phyloP scores from a whole-genome alignment of 2,888 invertebrate genomes.

The Conomelus anceps region DNA sequence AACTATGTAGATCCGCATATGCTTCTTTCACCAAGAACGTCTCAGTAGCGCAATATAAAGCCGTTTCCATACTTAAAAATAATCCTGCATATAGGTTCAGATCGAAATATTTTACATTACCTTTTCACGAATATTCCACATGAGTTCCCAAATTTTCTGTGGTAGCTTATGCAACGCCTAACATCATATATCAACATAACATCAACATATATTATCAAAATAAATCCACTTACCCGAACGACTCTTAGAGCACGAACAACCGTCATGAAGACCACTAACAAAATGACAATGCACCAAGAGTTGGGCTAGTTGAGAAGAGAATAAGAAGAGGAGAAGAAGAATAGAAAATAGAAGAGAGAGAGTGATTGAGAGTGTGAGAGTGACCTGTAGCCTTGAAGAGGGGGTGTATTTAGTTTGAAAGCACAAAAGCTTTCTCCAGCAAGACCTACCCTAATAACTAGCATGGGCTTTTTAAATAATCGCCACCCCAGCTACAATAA shows the following conservation, averaged over 20 bases:
- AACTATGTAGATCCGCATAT: no score
- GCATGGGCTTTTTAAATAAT: neutral
- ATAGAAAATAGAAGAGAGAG: neutral
- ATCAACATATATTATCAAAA: neutral
- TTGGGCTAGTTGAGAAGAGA: neutral
- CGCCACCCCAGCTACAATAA: neutral
- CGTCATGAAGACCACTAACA: neutral
- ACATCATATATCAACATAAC: no score
- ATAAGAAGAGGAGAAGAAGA: neutral
- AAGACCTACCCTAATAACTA: neutral
- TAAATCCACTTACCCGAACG: neutral
- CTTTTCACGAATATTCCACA: no score
- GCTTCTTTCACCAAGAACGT: no score
- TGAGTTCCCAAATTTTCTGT: no score
- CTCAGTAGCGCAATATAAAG: no score
- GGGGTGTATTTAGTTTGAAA: neutral
- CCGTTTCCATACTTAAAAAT: no score
- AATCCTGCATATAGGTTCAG: no score
- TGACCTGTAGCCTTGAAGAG: neutral
- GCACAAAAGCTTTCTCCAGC: neutral
- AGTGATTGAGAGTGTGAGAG: neutral
- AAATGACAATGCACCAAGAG: neutral
- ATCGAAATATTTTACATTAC: no score
- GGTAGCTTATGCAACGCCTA: no score
- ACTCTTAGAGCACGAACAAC: neutral